Base-by-base conservation (phyloP, 2,888 invertebrate species). In the Orchestes rusci region DNA sequence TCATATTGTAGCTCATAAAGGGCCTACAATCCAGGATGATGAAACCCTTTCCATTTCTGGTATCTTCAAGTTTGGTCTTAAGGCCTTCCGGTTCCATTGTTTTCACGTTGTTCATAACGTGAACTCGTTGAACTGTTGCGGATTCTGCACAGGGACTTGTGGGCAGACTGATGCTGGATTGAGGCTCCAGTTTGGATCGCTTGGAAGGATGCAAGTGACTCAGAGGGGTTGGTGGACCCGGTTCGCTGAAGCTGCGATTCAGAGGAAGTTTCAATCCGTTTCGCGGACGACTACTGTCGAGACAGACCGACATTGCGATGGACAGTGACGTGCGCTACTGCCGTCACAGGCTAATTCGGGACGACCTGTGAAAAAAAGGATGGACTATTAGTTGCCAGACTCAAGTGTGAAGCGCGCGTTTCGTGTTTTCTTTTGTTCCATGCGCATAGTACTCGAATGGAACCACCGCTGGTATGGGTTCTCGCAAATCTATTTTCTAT, bases 1-100 rank as follows among this genome's bases (percentile, higher is more conserved):
- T 76, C 52, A 76, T 72, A 63, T 83, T 82, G 69, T 77, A 83
- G 45, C 79, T 75, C 53, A 82, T 74, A 64, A 83, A 83, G 2
- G 82, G 76, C 33, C 83, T 72, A 62, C 81, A 80, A 62, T 83
- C 82, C 39, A 82, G 63, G 4, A 81, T 62, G 12, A 80, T 68
- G 56, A 71, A 71, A 37, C 56, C 53, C 52, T 57, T 59, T 3
- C 60, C 61, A 18, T 58, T 54, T 43, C 60, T 55, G 16, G 58
- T 54, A 17, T 56, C 60, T 48, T 66, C 66, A 48, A 76, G 62
- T 52, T 71, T 70, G 12, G 66, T 56, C 10, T 72, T 74, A 36
- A 79, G 66, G 31, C 70, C 72, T 54, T 73, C 74, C 4, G 72
- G 62, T 45, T 70, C 70, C 45, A 77, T 61, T 5, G 71, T 69